phyloP scores from a whole-genome alignment of 2,797 vertebrate genomes.

The Mormyrops boulengeri region DNA sequence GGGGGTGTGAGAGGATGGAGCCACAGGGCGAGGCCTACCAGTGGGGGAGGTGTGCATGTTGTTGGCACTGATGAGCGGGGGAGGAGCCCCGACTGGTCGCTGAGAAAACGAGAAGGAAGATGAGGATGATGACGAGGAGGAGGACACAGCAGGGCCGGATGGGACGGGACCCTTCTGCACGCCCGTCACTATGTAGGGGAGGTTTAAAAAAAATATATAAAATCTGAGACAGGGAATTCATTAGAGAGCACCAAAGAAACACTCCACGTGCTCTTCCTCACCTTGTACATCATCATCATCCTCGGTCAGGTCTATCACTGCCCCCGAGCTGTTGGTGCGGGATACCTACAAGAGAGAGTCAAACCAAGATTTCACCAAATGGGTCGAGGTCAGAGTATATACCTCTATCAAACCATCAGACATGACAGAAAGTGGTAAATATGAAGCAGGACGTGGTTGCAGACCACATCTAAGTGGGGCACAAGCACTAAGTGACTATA shows the following conservation, averaged over 20 bases:
- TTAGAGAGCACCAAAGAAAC: not conserved
- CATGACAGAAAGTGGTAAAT: not conserved
- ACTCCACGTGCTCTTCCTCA: not conserved
- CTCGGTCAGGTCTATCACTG: slow-evolving; percentile 73
- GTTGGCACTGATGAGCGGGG: slow-evolving; percentile 30
- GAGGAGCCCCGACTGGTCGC: slow-evolving; percentile 8
- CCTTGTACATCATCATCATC: slow-evolving; percentile 65
- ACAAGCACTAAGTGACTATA: not conserved
- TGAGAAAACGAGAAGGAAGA: not conserved
- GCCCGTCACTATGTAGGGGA: slow-evolving; percentile 17
- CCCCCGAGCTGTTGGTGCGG: slow-evolving; percentile 54
- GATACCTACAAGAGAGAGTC: slow-evolving; percentile 63
- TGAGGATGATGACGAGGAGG: not conserved
- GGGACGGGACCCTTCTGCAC: slow-evolving; percentile 17
- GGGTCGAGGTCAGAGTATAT: not conserved
- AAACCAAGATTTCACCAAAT: slow-evolving; percentile 44
- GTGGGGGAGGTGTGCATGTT: slow-evolving; percentile 59
- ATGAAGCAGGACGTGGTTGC: not conserved
- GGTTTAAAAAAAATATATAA: not conserved
- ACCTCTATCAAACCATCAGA: not conserved
- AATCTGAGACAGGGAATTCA: not conserved
- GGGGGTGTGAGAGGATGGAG: not conserved
- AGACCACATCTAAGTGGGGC: not conserved
- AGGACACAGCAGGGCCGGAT: not conserved
- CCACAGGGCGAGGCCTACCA: slow-evolving; percentile 43